A percentile compares a stretch with the other conserved stretches of the same genome.
Conservation (phyloP, 2,113 vertebrate genomes). For the Rousettus leschenaultii region DNA sequence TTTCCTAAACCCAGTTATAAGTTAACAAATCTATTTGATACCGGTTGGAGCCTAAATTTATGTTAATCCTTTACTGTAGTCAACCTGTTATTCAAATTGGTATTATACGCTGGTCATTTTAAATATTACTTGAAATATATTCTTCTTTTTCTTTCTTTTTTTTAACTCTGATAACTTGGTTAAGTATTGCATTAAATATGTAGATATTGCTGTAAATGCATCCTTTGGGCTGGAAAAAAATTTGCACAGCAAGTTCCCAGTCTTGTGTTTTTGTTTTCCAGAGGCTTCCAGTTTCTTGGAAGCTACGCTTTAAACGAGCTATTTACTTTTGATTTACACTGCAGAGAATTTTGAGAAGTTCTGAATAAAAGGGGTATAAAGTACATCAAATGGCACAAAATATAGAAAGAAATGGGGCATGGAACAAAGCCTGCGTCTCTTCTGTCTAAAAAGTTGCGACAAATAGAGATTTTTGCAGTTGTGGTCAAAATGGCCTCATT, state of each 20-base stretch:
- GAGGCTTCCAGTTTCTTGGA: background rate
- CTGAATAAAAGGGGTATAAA: background rate
- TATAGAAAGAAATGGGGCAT: background rate
- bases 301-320: background rate
- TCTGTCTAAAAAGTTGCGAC: background rate
- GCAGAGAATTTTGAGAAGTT: background rate
- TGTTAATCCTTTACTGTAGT: background rate
- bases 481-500: background rate
- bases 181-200: conserved; percentile 44
- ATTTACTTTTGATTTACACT: conserved; percentile 15
- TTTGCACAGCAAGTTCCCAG: background rate
- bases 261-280: background rate
- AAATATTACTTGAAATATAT: background rate
- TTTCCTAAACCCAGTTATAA: background rate
- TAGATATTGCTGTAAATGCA: background rate
- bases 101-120: conserved; percentile 32
- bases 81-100: background rate
- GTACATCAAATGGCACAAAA: background rate
- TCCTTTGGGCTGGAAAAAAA: background rate
- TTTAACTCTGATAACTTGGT: background rate
- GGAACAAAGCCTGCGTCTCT: background rate
- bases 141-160: background rate
- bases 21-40: background rate
- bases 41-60: background rate
- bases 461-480: background rate